Evolutionary conservation across 2,888 invertebrate species (phyloP), one percentile per base, ranked within the genome.

Genomic region (Meiosimyza decipiens): DNA sequence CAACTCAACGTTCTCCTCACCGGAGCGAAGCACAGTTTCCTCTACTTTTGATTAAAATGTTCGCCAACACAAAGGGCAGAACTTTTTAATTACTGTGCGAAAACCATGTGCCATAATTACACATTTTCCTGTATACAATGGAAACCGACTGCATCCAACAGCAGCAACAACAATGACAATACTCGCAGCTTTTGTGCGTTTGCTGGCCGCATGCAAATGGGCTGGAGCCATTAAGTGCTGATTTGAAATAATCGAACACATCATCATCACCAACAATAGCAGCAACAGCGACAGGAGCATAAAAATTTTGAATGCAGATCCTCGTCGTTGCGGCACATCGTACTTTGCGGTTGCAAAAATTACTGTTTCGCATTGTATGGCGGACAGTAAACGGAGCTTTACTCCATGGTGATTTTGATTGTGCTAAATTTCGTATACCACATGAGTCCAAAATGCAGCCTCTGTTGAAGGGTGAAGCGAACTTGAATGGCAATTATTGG

Each of bases 91-190:
- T 77, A 76, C 74, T 77, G 76, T 77, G 72, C 73, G 76, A 77
- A 76, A 73, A 75, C 74, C 76, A 73, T 76, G 76, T 75, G 75
- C 76, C 76, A 77, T 77, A 78, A 78, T 78, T 78, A 78, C 78
- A 77, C 73, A 72, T 74, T 71, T 74, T 70, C 54, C 57, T 54
- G 51, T 52, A 51, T 33, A 52, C 69, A 33, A n/a, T 52, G 60
- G 2, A 50, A 33, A 51, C n/a, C 47, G 5, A 6, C 16, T n/a
- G n/a, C 7, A n/a, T 15, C 6, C 40, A 12, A 33, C 54, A 33
- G n/a, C 16, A 33, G 33, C 33, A 18, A 52, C 51, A 33, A 28
- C 40, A 40, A 40, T 40, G 40, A 40, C 40, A 40, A 9, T 40
- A 40, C 40, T 40, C 40, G 40, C 6, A 40, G 40, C 40, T 40